These are phyloP conservation scores for Augochlora pura DNA, from an alignment of 1,140 invertebrate genomes.

Conservation along the genomic window DNA sequence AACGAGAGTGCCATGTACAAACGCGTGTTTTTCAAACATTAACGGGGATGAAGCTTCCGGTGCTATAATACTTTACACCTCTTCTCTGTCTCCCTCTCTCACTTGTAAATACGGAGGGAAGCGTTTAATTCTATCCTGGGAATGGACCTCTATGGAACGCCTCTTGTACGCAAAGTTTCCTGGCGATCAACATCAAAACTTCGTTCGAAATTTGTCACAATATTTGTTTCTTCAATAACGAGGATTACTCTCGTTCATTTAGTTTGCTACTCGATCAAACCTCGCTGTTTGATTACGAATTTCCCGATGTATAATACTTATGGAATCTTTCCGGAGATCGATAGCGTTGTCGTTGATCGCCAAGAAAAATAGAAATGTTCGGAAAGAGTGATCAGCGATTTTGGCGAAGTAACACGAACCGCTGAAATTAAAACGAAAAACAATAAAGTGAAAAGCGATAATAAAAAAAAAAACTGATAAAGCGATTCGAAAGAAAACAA, in stretches of 20 bases:
- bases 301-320: no score
- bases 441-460: no score
- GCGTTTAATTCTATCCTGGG: conserved; percentile 29
- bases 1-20: conserved; percentile 10
- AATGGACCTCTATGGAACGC: conserved; percentile 43
- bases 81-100: not conserved
- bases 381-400: conserved; percentile 25
- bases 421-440: not conserved
- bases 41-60: conserved; percentile 3
- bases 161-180: conserved; percentile 30
- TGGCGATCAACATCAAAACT: conserved; percentile 10
- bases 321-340: not conserved
- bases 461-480: no score
- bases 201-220: not conserved
- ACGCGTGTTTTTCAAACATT: not conserved
- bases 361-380: not conserved
- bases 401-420: conserved; percentile 13
- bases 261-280: no score
- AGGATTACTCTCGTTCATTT: no score
- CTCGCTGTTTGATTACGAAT: no score
- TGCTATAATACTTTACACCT: conserved; percentile 16
- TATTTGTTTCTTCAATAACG: no score
- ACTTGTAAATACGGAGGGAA: conserved; percentile 31
- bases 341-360: conserved; percentile 13
- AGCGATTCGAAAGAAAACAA: not conserved